phyloP scores from a whole-genome alignment of 2,888 invertebrate genomes.

The Clostera curtula region DNA sequence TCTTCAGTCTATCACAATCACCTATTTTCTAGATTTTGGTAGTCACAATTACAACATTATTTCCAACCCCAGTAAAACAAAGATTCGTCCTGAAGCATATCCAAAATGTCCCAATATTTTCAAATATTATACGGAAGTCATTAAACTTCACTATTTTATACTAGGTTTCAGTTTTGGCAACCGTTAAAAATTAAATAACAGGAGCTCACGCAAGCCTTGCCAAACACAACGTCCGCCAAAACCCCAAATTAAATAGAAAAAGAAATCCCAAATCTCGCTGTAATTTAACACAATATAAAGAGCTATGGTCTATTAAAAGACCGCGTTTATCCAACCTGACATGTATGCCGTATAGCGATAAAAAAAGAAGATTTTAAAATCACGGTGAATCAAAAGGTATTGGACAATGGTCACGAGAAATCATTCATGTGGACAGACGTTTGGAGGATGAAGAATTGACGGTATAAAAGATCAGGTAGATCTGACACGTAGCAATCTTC shows the following conservation, averaged over 20 bases:
- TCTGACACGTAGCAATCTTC: conserved; percentile 53
- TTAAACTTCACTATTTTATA: no score
- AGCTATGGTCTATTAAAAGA: conserved; percentile 39
- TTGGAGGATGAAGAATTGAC: conserved; percentile 42
- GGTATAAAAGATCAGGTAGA: conserved; percentile 62
- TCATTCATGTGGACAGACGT: conserved; percentile 43
- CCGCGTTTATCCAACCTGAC: conserved; percentile 45
- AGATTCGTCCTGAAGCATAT: no score
- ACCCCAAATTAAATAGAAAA: conserved; percentile 25
- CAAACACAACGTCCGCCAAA: no score
- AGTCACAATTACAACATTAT: no score
- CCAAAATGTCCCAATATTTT: no score
- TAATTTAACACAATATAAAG: conserved; percentile 38
- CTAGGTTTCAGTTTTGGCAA: no score
- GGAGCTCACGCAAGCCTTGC: no score
- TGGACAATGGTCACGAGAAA: conserved; percentile 71
- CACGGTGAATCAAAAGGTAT: conserved; percentile 62
- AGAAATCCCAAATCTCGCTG: conserved; percentile 36
- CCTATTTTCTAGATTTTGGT: no score
- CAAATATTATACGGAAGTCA: no score
- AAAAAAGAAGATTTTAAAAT: conserved; percentile 40
- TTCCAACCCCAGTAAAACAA: no score
- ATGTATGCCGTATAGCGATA: conserved; percentile 40
- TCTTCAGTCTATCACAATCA: no score
- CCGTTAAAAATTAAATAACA: no score